These are phyloP conservation scores for Germaria angustata DNA, from an alignment of 2,888 invertebrate genomes.

Conservation along the genomic window DNA sequence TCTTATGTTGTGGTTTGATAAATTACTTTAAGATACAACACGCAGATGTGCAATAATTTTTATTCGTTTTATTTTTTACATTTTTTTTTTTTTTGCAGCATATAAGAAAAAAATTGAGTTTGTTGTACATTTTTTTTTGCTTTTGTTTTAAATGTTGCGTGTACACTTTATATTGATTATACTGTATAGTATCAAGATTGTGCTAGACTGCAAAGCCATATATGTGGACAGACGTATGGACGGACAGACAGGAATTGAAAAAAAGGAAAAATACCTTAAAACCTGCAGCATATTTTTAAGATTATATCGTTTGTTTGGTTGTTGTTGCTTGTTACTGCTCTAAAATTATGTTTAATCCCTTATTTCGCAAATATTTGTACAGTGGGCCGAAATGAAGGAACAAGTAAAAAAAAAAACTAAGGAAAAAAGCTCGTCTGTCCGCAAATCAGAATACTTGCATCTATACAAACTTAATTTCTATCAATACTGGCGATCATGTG, in stretches of 20 bases:
- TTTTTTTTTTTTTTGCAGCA: slow-evolving; percentile 8
- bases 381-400: slow-evolving; percentile 22
- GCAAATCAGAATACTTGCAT: no score
- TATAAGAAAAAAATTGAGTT: slow-evolving; percentile 12
- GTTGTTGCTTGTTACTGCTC: slow-evolving; percentile 55
- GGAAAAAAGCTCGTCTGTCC: no score
- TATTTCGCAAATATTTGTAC: slow-evolving; percentile 53
- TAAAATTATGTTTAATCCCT: slow-evolving; percentile 63
- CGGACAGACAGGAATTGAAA: not conserved
- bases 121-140: slow-evolving; percentile 20
- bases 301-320: slow-evolving; percentile 53
- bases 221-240: not conserved
- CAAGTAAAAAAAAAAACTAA: not conserved
- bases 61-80: slow-evolving; percentile 35
- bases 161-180: slow-evolving; percentile 49
- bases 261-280: slow-evolving; percentile 35
- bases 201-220: not conserved
- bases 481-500: no score
- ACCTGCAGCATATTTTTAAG: slow-evolving; percentile 63
- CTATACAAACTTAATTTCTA: no score
- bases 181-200: slow-evolving; percentile 43
- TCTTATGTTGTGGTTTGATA: slow-evolving; percentile 45
- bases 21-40: slow-evolving; percentile 65
- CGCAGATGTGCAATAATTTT: slow-evolving; percentile 67
- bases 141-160: slow-evolving; percentile 47